These are phyloP conservation scores for Drosophila albomicans DNA, from an alignment of 1,140 invertebrate species.

Conservation along the genomic window DNA sequence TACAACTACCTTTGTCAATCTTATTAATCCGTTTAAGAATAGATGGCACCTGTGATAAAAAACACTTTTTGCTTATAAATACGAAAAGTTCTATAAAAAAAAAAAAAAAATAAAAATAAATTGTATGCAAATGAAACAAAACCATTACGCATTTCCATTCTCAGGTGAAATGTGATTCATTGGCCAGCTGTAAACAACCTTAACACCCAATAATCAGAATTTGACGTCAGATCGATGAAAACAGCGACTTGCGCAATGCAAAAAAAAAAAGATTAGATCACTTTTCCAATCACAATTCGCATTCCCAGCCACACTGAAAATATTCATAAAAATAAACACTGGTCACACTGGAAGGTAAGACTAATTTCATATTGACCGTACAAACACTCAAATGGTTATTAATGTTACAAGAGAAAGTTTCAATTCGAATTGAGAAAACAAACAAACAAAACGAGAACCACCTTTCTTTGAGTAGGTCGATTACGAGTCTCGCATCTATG, in stretches of 20 bases:
- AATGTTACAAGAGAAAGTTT: conserved; percentile 13
- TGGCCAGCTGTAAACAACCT: not conserved
- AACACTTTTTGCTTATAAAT: not conserved
- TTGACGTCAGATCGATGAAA: conserved; percentile 1
- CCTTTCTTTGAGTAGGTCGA: conserved; percentile 8
- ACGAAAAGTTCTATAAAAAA: not conserved
- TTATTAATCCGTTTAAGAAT: not conserved
- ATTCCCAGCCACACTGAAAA: not conserved
- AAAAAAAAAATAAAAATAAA: not conserved
- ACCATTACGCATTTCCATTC: not conserved
- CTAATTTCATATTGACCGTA: conserved; percentile 6
- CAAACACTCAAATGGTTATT: conserved; percentile 9
- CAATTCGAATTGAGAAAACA: not conserved
- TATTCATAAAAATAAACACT: not conserved
- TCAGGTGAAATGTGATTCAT: not conserved
- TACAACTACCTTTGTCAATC: not conserved
- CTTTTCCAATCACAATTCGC: not conserved
- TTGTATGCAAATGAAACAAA: not conserved
- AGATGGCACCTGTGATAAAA: not conserved
- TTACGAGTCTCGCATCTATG: conserved; percentile 8
- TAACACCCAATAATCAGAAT: not conserved
- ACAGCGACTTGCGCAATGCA: not conserved
- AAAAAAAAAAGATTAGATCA: not conserved
- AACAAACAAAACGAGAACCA: conserved; percentile 4
- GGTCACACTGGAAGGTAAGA: conserved; percentile 9